Percentiles rank a stretch among this genome's conserved stretches.
These are phyloP conservation scores for Nyctalus aviator DNA, from an alignment of 2,797 vertebrate genomes.

Conservation along the genomic window DNA sequence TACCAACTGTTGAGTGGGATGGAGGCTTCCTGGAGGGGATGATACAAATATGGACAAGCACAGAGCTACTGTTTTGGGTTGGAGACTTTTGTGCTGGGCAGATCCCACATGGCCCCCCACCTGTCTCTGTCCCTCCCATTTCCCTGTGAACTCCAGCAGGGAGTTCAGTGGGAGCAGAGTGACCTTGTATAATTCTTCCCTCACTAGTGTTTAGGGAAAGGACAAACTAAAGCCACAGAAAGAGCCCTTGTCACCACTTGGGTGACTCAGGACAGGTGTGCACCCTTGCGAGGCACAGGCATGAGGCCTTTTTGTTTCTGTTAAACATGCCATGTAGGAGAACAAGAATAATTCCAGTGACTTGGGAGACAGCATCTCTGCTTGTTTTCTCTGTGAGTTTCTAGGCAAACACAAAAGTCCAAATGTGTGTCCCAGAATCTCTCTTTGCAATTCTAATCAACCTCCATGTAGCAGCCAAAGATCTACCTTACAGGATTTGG, in stretches of 20 bases:
- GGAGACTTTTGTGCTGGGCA: background rate
- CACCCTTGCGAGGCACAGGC: background rate
- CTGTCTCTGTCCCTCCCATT: background rate
- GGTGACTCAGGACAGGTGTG: background rate
- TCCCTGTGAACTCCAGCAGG: background rate
- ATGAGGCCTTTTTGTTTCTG: background rate
- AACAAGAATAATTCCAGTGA: background rate
- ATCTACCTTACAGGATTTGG: background rate
- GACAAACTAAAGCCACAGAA: background rate
- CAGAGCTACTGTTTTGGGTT: background rate
- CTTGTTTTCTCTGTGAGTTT: background rate
- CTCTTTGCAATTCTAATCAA: conserved; percentile 72
- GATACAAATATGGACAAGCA: rapidly evolving
- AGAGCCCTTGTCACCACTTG: too few relatives aligned
- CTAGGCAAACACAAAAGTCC: conserved; percentile 1
- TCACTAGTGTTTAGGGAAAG: background rate
- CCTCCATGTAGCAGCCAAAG: background rate
- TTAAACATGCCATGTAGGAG: background rate
- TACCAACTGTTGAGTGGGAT: too few relatives aligned
- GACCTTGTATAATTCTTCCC: background rate
- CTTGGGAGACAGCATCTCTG: background rate
- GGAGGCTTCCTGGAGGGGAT: background rate
- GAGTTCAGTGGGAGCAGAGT: background rate
- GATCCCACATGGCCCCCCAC: rapidly evolving
- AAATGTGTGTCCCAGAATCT: background rate